Evolutionary conservation across 2,113 vertebrate genomes (phyloP).

Genomic region (Tetraodon nigroviridis): DNA sequence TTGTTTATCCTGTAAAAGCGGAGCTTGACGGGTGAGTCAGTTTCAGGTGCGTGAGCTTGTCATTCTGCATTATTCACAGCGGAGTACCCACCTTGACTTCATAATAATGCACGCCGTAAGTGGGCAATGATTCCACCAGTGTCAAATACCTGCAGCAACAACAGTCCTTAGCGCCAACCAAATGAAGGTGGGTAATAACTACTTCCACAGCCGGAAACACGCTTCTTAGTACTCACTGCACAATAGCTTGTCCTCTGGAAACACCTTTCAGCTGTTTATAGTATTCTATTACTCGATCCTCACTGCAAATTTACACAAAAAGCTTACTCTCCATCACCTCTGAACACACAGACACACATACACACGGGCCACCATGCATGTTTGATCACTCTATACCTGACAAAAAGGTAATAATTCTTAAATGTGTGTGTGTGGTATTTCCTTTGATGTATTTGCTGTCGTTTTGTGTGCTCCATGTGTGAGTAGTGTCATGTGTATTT

Average conservation of each 20-base stretch:
- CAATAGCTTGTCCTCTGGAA: constrained; percentile 93
- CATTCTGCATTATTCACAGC: constrained; percentile 22
- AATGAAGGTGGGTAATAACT: constrained; percentile 34
- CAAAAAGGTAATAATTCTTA: too few relatives aligned
- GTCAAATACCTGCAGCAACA: constrained; percentile 89
- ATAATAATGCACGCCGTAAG: constrained; percentile 97
- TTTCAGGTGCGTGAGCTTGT: constrained; percentile 21
- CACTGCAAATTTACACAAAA: constrained; percentile 73
- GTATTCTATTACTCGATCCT: constrained; percentile 94
- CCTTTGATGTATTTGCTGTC: too few relatives aligned
- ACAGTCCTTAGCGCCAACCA: constrained; percentile 48
- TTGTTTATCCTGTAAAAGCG: constrained; percentile 87
- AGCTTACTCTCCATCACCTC: too few relatives aligned
- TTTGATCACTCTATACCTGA: too few relatives aligned
- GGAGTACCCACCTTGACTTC: constrained; percentile 90
- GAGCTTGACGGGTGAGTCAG: constrained; percentile 3
- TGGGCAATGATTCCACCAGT: constrained; percentile 92
- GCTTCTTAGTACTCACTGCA: constrained; percentile 83
- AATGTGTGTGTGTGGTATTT: too few relatives aligned
- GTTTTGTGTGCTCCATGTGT: too few relatives aligned
- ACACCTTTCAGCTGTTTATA: constrained; percentile 93
- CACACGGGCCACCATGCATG: too few relatives aligned
- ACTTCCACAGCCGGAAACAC: constrained; percentile 8
- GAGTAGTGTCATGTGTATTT: neutral
- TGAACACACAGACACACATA: too few relatives aligned